Conservation (phyloP, 2,888 invertebrate genomes). For the Andrena dorsata region DNA sequence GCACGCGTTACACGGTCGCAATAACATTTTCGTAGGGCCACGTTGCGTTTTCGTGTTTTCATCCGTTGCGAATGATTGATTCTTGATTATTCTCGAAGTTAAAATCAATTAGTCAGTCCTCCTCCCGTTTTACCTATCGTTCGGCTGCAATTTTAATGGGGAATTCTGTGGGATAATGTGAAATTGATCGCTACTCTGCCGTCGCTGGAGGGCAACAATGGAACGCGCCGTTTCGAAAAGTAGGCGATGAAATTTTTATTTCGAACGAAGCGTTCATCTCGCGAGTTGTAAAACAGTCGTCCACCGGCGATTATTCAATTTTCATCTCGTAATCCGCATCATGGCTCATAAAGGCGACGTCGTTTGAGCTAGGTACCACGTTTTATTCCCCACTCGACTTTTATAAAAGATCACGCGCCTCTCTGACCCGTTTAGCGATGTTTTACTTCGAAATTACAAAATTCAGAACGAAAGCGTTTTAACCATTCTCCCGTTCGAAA, state of each 20-base stretch:
- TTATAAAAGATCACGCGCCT: background rate
- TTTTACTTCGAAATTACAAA: background rate
- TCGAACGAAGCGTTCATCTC: background rate
- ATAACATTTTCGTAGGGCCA: background rate
- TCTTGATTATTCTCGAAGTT: too few species aligned
- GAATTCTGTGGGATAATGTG: background rate
- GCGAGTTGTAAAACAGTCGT: conserved; percentile 1
- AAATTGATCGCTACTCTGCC: background rate
- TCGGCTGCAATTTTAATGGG: too few species aligned
- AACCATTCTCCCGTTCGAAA: background rate
- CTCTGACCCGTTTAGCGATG: background rate
- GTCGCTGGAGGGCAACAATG: background rate
- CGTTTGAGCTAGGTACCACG: background rate
- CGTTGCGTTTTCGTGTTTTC: too few species aligned
- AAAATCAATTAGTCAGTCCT: too few species aligned
- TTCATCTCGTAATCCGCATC: conserved; percentile 18
- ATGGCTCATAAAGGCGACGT: conserved; percentile 7
- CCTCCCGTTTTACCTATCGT: too few species aligned
- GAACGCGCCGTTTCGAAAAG: background rate
- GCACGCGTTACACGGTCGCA: background rate
- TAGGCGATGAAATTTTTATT: conserved; percentile 16
- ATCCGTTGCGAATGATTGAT: too few species aligned
- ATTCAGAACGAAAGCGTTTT: background rate
- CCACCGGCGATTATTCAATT: conserved; percentile 18
- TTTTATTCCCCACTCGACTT: background rate